Base-by-base conservation (phyloP, 2,113 vertebrate species). In the Actinemys pallida region DNA sequence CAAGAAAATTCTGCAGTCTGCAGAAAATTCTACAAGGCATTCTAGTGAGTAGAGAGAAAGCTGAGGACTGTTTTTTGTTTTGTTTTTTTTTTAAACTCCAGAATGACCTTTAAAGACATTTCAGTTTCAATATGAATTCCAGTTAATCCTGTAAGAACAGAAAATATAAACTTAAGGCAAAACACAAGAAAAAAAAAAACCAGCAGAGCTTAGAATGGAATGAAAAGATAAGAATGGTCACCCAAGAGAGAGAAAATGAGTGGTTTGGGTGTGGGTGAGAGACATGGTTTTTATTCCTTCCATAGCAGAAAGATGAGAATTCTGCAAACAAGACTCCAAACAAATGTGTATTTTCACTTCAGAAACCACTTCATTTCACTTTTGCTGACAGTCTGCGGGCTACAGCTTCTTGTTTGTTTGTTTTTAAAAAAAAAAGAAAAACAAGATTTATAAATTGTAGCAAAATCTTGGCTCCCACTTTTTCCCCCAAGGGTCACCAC, bases 101-200 rank as follows among this genome's bases (percentile, higher is more conserved):
- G 65, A 47, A 84, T 39, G 56, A 80, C 52, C 87, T 94, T 29
- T 19, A 90, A 90, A 29, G 90, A 57, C 39, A 89, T 88, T 85
- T 95, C 88, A 6, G 6, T 86, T 97, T 92, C 86, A 89, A 14
- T 82, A 89, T 20, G 81, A 72, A 95, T 87, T 97, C 88, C 83
- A 92, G 84, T 91, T 94, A 83, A 62, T 84, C 87, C 93, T 89
- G 27, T 76, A 92, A 93, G 92, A 94, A 89, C 69, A 88, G 79
- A 95, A 93, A 95, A 80, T 57, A 94, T 69, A 87, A 98, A 97
- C 22, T 59, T 87, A 98, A 97, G 57, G 91, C 25, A 84, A 87
- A 90, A 85, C 4, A 85, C 87, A 17, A 69, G 62, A 97, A 96
- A 87, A 47, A 76, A 42, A 31, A 86, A 17, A 29, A 72, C 49